These are phyloP conservation scores for Eupelmus urozonus DNA, from an alignment of 2,888 invertebrate genomes.

Conservation along the genomic window DNA sequence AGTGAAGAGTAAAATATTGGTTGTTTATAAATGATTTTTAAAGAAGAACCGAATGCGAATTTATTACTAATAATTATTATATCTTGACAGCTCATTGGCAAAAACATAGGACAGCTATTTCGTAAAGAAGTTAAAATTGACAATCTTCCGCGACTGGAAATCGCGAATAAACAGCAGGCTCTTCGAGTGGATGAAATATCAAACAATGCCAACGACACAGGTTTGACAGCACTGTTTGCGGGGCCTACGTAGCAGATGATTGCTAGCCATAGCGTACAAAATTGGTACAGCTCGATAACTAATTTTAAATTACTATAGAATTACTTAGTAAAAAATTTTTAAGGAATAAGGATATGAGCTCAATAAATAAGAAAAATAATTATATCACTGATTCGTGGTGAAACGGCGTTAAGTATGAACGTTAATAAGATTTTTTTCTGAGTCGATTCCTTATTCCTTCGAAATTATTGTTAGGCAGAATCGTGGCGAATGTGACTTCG, in stretches of 20 bases:
- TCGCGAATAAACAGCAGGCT: conserved; percentile 70
- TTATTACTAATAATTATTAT: conserved; percentile 27
- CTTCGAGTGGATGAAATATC: conserved; percentile 73
- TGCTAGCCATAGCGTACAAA: conserved; percentile 63
- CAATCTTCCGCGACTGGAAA: conserved; percentile 86
- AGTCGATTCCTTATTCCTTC: conserved; percentile 44
- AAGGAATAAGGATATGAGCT: conserved; percentile 48
- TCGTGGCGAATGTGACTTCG: conserved; percentile 38
- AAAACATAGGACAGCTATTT: conserved; percentile 92
- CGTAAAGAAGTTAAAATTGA: conserved; percentile 92
- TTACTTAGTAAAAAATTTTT: conserved; percentile 38
- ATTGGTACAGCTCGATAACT: conserved; percentile 65
- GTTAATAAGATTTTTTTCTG: conserved; percentile 9
- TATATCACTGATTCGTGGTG: conserved; percentile 19
- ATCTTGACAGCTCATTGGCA: conserved; percentile 85
- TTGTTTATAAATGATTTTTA: conserved; percentile 8
- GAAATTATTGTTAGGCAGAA: conserved; percentile 50
- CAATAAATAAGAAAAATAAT: conserved; percentile 25
- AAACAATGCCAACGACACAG: conserved; percentile 70
- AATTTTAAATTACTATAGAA: conserved; percentile 52
- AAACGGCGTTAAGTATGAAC: conserved; percentile 22
- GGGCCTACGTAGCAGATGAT: conserved; percentile 75
- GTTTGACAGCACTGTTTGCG: conserved; percentile 74
- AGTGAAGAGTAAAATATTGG: neutral
- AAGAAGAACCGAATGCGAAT: neutral